A percentile compares a stretch with the other conserved stretches of the same genome.
These are phyloP conservation scores for Seira sanloemensis DNA, from an alignment of 2,888 invertebrate genomes.

Conservation along the genomic window DNA sequence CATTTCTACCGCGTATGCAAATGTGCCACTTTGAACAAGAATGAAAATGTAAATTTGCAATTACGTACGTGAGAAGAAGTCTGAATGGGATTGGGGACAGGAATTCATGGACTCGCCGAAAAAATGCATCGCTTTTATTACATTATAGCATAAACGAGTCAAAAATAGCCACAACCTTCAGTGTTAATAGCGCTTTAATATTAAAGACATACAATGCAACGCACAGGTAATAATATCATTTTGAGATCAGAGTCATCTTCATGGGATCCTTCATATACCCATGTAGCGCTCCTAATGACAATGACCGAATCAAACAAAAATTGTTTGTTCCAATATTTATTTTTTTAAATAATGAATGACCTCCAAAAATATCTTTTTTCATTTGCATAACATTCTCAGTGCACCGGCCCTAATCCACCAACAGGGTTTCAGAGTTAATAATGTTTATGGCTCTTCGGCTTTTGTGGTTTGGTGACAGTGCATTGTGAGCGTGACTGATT, in stretches of 20 bases:
- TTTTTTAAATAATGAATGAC: too few species aligned
- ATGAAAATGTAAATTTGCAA: conserved; percentile 15
- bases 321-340: too few species aligned
- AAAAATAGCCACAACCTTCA: conserved; percentile 15
- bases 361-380: too few species aligned
- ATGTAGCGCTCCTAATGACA: too few species aligned
- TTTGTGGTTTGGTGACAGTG: conserved; percentile 10
- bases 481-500: conserved; percentile 17
- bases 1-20: too few species aligned
- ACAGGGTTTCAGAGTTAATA: background rate
- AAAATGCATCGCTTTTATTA: conserved; percentile 7
- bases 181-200: conserved; percentile 9
- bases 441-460: background rate
- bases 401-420: too few species aligned
- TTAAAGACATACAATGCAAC: background rate
- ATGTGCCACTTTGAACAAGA: conserved; percentile 9
- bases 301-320: too few species aligned
- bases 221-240: background rate
- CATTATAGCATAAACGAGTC: background rate
- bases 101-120: conserved; percentile 15
- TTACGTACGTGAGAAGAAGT: conserved; percentile 13
- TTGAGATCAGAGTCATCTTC: background rate
- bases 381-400: too few species aligned
- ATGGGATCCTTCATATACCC: too few species aligned
- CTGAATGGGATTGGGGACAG: background rate